Conservation (phyloP, 2,113 vertebrate species). For the Heterotilapia buettikoferi region DNA sequence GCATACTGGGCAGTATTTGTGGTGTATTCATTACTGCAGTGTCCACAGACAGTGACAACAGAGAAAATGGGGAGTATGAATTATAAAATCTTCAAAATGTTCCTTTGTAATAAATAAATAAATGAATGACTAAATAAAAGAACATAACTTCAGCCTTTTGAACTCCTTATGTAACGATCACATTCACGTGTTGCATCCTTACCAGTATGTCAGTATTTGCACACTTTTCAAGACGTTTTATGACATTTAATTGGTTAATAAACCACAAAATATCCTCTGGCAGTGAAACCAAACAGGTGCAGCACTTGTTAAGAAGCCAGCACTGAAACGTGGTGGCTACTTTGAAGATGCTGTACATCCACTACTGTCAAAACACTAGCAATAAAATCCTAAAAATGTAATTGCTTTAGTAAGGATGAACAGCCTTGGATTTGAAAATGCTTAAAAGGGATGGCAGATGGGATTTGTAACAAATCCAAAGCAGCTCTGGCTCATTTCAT, state of each 20-base stretch:
- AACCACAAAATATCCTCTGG: not conserved
- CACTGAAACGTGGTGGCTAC: not conserved
- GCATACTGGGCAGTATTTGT: not conserved
- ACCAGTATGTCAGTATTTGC: not conserved
- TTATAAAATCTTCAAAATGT: not conserved
- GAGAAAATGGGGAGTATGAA: not conserved
- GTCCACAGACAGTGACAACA: not conserved
- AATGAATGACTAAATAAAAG: not conserved
- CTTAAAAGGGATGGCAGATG: slow-evolving; percentile 3
- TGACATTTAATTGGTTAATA: not conserved
- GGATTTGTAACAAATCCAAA: slow-evolving; percentile 5
- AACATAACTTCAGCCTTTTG: not conserved
- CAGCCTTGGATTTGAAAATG: slow-evolving; percentile 3
- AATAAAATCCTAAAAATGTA: not conserved
- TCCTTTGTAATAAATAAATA: not conserved
- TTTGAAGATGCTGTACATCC: not conserved
- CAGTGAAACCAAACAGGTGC: not conserved
- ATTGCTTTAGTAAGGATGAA: not conserved
- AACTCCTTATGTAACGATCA: not conserved
- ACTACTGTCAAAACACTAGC: not conserved
- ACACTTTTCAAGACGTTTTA: not conserved
- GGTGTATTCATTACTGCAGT: not conserved
- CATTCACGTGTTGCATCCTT: not conserved
- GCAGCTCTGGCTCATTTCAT: slow-evolving; percentile 9
- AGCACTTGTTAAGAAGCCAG: not conserved